Percentiles rank a stretch among this genome's conserved stretches.
Evolutionary conservation across 2,113 vertebrate species (phyloP).

Genomic region (Barbus barbus): DNA sequence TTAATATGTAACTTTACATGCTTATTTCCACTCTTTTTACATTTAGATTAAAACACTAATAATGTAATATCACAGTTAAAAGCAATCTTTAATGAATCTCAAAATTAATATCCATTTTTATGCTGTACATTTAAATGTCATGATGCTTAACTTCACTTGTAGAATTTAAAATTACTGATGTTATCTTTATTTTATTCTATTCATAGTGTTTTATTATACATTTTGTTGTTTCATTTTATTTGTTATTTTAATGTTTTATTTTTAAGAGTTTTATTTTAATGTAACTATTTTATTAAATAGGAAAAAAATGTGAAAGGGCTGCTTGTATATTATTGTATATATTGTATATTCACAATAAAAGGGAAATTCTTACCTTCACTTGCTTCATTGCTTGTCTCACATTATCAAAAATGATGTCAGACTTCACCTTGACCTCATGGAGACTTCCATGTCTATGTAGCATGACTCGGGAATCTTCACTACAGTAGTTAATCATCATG

Average conservation of each 20-base stretch:
- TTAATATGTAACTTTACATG: background rate
- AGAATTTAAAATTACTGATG: too few relatives aligned
- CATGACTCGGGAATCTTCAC: constrained; percentile 71
- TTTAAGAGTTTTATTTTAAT: background rate
- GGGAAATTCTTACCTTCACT: constrained; percentile 64
- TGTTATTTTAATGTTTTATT: background rate
- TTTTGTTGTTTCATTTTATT: too few relatives aligned
- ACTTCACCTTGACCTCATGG: constrained; percentile 58
- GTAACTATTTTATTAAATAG: too few relatives aligned
- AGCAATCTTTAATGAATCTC: too few relatives aligned
- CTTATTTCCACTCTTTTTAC: background rate
- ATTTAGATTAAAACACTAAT: background rate
- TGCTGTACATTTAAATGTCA: too few relatives aligned
- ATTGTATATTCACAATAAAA: background rate
- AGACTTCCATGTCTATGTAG: accelerated
- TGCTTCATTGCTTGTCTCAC: constrained; percentile 65
- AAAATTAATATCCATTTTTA: too few relatives aligned
- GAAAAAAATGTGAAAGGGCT: too few relatives aligned
- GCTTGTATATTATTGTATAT: too few relatives aligned
- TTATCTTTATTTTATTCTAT: too few relatives aligned
- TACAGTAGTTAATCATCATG: constrained; percentile 71
- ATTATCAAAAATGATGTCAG: constrained; percentile 75
- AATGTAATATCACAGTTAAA: background rate
- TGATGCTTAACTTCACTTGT: too few relatives aligned
- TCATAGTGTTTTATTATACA: too few relatives aligned